Base-by-base conservation (phyloP, 2,888 invertebrate species). In the Eupithecia insigniata region DNA sequence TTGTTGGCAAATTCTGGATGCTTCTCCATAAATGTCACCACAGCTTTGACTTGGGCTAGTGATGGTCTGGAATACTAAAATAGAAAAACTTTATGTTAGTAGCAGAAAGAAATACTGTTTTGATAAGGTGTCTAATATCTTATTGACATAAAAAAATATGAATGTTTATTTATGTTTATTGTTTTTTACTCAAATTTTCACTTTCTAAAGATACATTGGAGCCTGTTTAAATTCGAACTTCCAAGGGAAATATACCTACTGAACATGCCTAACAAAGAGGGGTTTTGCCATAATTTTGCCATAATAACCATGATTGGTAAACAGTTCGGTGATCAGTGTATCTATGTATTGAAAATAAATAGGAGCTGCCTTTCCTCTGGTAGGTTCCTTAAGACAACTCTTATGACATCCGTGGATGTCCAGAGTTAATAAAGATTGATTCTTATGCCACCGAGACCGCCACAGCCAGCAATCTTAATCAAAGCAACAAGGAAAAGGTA, bases 1-100 rank as follows among this genome's bases (percentile, higher is more conserved):
- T 84, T 85, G 68, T 89, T 87, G 18, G 89, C 89, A 66, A 91
- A 76, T 32, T 90, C 89, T 71, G 91, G 90, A 79, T 91, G 88
- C 69, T 90, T 89, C 71, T 90, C 86, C 86, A 92, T 89, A 69
- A 88, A 91, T 18, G 87, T 83, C 73, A 92, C 81, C 16, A 92
- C 80, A 51, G 88, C 87, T 74, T 85, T 89, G 0, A 92, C 86
- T 84, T 92, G 92, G 2, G 84, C 84, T 30, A 90, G 72, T 14
- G 90, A 86, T 70, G 92, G 92, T 79, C 90, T 87, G 64, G 85
- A 85, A 72, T 85, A 83, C 89, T 91, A 70, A 43, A 78, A 82
- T n/a, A 51, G 12, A 55, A 12, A 36, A 32, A 64, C 6, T 26
- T 22, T 43, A 18, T 22, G 46, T 10, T 51, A 22, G n/a, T 51